phyloP scores from a whole-genome alignment of 2,888 invertebrate species.

The Lasiommata megera region DNA sequence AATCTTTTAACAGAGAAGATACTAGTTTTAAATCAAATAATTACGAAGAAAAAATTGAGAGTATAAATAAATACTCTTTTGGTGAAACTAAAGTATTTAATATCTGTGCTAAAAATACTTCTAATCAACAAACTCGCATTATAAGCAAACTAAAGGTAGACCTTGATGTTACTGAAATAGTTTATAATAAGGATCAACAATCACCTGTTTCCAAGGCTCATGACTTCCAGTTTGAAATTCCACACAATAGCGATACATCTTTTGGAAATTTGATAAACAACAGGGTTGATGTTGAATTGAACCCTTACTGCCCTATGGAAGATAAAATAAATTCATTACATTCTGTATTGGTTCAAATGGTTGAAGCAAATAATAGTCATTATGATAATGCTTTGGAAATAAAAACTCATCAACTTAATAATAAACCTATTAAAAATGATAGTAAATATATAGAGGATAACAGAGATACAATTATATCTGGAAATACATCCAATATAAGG shows the following conservation, averaged over 20 bases:
- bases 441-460: too few species aligned
- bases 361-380: background rate
- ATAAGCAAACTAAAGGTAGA: constrained; percentile 58
- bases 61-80: constrained; percentile 47
- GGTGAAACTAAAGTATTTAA: constrained; percentile 46
- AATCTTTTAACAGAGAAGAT: background rate
- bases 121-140: constrained; percentile 44
- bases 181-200: constrained; percentile 30
- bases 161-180: constrained; percentile 56
- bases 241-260: background rate
- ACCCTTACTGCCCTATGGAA: background rate
- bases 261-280: background rate
- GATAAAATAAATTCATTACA: background rate
- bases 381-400: background rate
- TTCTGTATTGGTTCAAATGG: background rate
- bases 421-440: too few species aligned
- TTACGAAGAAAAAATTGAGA: constrained; percentile 16
- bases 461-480: too few species aligned
- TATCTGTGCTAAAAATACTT: constrained; percentile 43
- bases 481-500: too few species aligned
- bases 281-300: background rate
- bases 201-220: background rate
- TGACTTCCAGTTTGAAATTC: background rate
- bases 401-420: background rate
- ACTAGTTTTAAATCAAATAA: background rate